Evolutionary conservation across 2,797 vertebrate genomes (phyloP).

Genomic region (Petrocephalus schoutedeni): DNA sequence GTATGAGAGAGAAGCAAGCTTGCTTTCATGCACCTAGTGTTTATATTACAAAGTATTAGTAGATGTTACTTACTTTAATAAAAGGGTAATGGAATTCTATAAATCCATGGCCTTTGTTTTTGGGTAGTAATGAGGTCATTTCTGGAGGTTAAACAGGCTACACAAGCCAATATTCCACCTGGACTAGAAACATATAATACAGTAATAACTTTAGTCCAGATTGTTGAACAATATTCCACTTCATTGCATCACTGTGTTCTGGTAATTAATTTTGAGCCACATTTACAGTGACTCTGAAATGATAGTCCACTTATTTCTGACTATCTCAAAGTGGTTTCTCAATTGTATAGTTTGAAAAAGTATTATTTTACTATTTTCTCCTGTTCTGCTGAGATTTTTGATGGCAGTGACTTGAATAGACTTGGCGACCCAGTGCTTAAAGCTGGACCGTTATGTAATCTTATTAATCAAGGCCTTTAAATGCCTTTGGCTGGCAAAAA

Average conservation of each 20-base stretch:
- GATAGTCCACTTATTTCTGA: not conserved
- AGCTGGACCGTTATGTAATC: not conserved
- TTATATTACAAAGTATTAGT: conserved; percentile 69
- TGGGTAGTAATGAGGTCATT: conserved; percentile 1
- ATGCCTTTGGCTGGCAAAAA: not conserved
- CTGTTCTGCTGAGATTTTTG: not conserved
- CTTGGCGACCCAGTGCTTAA: not conserved
- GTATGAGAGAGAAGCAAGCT: conserved; percentile 56
- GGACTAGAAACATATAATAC: not conserved
- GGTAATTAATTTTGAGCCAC: not conserved
- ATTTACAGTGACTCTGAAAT: not conserved
- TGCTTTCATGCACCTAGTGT: conserved; percentile 59
- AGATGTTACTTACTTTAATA: conserved; percentile 67
- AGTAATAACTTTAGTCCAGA: not conserved
- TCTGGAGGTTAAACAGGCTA: not conserved
- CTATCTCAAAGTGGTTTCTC: not conserved
- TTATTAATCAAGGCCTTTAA: not conserved
- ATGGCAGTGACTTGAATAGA: not conserved
- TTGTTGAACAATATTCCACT: not conserved
- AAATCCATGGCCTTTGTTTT: conserved; percentile 46
- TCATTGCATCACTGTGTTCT: not conserved
- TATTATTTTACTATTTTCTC: not conserved
- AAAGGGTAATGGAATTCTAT: conserved; percentile 58
- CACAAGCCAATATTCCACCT: not conserved
- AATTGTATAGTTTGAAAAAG: not conserved